Evolutionary conservation across 2,888 invertebrate species (phyloP), one percentile per base, ranked within the genome.

Genomic region (Xestia rhomboidea): DNA sequence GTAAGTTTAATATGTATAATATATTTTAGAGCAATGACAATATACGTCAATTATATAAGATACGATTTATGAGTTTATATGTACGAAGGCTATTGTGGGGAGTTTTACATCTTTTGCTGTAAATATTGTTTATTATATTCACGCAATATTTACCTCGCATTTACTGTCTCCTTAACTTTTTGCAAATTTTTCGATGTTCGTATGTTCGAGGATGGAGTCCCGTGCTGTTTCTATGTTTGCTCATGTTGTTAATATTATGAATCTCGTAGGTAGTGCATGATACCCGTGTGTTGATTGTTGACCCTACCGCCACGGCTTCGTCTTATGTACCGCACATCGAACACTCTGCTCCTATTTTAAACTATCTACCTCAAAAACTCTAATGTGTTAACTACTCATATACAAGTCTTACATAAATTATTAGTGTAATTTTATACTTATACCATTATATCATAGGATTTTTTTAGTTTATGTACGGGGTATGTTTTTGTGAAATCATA

Each of bases 401-500:
- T 93, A 93, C 92, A 93, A 93, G 91, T 95, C 93, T 94, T 94
- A 92, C 88, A 89, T 90, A 88, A 90, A 89, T 91, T 91, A 89
- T 92, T 95, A 94, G 94, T 92, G 95, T 96, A 95, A 96, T 95
- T 95, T 95, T 95, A 94, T 95, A 95, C 95, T 93, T 95, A 92
- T 92, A 95, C 95, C 95, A 95, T 93, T 94, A 92, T 95, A 93
- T 94, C 85, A 90, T 96, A 96, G 93, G 95, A 93, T 93, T 95
- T 78, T 57, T 94, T 93, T 95, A 94, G 95, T 96, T 96, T 92
- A 93, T 96, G 94, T 96, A 95, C 92, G 94, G 96, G 96, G 95
- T 95, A 95, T 94, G 95, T 96, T 95, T 88, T 96, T 96, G 96
- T 96, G 96, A 94, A 95, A 95, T 95, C 93, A 94, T 95, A 96